Percentiles rank a stretch among this genome's conserved stretches.
These are phyloP conservation scores for Greenwoodochromis staneri DNA, from an alignment of 2,113 vertebrate species.

Conservation along the genomic window DNA sequence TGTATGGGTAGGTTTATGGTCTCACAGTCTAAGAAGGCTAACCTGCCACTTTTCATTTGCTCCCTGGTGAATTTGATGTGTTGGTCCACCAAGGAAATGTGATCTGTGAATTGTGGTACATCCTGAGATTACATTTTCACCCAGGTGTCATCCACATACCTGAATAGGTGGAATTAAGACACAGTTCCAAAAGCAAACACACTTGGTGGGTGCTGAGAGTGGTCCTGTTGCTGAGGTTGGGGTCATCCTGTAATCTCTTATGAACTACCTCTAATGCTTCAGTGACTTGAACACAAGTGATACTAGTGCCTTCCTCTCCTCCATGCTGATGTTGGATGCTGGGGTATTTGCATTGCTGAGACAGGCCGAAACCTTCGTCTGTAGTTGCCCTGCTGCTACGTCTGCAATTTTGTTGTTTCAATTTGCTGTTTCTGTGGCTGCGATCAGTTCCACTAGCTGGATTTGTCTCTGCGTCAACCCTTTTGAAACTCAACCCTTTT, in stretches of 20 bases:
- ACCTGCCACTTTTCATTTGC: not conserved
- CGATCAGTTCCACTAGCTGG: not conserved
- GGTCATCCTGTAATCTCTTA: not conserved
- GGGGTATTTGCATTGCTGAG: not conserved
- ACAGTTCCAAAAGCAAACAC: not conserved
- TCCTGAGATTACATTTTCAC: not conserved
- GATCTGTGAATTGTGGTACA: not conserved
- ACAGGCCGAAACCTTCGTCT: not conserved
- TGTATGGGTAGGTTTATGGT: not conserved
- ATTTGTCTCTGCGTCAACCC: not conserved
- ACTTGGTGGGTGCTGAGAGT: not conserved
- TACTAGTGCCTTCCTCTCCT: not conserved
- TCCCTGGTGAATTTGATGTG: not conserved
- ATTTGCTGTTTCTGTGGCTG: not conserved
- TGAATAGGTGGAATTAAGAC: not conserved
- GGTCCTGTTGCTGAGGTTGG: not conserved
- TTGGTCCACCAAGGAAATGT: not conserved
- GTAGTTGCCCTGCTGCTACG: not conserved
- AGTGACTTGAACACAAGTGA: not conserved
- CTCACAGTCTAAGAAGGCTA: not conserved
- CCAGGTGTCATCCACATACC: not conserved
- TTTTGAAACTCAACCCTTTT: not conserved
- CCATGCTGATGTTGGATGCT: not conserved
- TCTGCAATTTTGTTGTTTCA: not conserved
- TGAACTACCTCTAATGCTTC: not conserved